These are phyloP conservation scores for Aplysina aerophoba DNA, from an alignment of 37 sponge, comb jelly and placozoan genomes.

Conservation along the genomic window DNA sequence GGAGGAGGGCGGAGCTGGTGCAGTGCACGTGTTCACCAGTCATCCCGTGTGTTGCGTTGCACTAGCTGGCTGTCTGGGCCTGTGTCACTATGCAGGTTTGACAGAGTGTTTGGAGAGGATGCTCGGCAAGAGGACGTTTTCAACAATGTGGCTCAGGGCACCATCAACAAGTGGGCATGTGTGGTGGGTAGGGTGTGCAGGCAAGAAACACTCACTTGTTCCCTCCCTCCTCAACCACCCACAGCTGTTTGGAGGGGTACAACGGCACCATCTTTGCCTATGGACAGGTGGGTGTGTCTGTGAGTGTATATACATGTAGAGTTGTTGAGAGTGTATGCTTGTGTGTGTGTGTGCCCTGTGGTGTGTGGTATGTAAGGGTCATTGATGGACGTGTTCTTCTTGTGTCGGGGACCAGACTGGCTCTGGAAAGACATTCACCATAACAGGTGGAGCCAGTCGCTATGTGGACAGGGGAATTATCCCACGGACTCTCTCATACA, in stretches of 20 bases:
- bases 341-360: not conserved
- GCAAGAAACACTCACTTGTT: not conserved
- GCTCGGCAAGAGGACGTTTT: constrained; percentile 92
- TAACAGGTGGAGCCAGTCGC: constrained; percentile 93
- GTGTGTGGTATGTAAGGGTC: not conserved
- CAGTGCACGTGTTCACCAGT: not conserved
- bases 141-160: constrained; percentile 72
- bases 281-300: constrained; percentile 92
- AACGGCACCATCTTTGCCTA: constrained; percentile 99
- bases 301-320: not conserved
- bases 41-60: too few relatives aligned
- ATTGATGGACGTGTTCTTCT: not conserved
- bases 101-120: constrained; percentile 77
- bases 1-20: not conserved
- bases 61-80: too few relatives aligned
- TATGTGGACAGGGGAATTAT: constrained; percentile 93
- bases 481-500: constrained; percentile 87
- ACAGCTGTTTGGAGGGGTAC: constrained; percentile 91
- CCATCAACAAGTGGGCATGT: constrained; percentile 80
- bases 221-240: not conserved
- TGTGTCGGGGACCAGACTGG: constrained; percentile 68
- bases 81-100: constrained; percentile 68
- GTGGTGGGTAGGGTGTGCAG: not conserved
- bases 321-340: not conserved
- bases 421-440: constrained; percentile 96